These are phyloP conservation scores for Callyntrura guangdongensis DNA, from an alignment of 2,888 invertebrate genomes.

Conservation along the genomic window DNA sequence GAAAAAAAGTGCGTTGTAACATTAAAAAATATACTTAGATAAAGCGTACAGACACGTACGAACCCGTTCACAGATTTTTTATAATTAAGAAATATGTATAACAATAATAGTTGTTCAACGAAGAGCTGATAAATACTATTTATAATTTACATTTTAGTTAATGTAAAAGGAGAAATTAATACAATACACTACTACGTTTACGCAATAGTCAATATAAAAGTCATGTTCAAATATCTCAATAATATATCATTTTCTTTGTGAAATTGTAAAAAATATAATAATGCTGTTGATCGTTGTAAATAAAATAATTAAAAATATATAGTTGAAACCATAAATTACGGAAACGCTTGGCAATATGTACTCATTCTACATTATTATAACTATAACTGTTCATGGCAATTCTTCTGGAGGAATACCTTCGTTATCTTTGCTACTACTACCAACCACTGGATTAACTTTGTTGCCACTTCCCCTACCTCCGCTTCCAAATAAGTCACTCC, in stretches of 20 bases:
- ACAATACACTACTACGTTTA: neutral
- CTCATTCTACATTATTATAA: too few relatives aligned
- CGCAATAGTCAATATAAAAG: neutral
- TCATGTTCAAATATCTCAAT: neutral
- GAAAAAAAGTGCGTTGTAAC: too few relatives aligned
- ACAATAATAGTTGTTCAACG: neutral
- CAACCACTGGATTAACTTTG: slow-evolving; percentile 49
- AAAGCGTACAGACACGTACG: too few relatives aligned
- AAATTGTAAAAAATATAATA: slow-evolving; percentile 7
- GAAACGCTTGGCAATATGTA: neutral
- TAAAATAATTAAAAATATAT: too few relatives aligned
- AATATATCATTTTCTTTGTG: neutral
- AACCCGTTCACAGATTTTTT: too few relatives aligned
- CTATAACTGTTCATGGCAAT: too few relatives aligned
- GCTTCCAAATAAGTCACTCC: slow-evolving; percentile 64
- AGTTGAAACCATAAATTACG: neutral
- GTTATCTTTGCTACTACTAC: neutral
- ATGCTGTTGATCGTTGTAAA: neutral
- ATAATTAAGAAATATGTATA: neutral
- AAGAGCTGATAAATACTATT: slow-evolving; percentile 8
- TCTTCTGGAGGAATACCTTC: neutral
- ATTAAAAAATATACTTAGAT: neutral
- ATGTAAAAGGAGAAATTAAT: neutral
- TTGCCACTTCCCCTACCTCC: slow-evolving; percentile 50
- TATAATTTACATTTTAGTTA: neutral